A percentile compares a stretch with the other conserved stretches of the same genome.
These are phyloP conservation scores for Scaptomyza tumidula DNA, from an alignment of 2,888 invertebrate genomes.

Conservation along the genomic window DNA sequence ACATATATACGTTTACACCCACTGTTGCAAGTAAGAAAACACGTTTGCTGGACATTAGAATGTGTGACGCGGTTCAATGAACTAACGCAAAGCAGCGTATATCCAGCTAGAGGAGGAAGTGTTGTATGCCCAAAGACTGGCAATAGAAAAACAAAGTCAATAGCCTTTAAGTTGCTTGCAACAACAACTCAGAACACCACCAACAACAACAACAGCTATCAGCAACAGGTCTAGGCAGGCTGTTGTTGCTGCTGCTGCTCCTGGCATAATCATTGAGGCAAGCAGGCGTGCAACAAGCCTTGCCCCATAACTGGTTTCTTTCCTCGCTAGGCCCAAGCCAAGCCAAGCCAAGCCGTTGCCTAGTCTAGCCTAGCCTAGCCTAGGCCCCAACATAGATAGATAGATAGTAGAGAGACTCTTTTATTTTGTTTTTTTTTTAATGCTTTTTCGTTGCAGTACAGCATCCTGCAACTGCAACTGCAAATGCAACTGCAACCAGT, in stretches of 20 bases:
- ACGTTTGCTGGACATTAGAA: constrained; percentile 75
- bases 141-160: constrained; percentile 76
- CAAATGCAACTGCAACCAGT: constrained; percentile 65
- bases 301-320: constrained; percentile 74
- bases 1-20: constrained; percentile 36
- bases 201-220: constrained; percentile 26
- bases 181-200: constrained; percentile 37
- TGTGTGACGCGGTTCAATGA: constrained; percentile 66
- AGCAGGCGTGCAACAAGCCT: constrained; percentile 65
- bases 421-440: not conserved
- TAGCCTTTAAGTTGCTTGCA: constrained; percentile 63
- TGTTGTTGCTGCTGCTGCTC: constrained; percentile 66
- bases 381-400: constrained; percentile 66
- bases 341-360: constrained; percentile 23
- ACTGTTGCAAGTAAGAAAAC: constrained; percentile 64
- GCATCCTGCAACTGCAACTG: constrained; percentile 44
- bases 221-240: constrained; percentile 70
- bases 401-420: constrained; percentile 62
- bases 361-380: constrained; percentile 20
- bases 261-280: constrained; percentile 54
- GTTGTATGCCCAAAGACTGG: constrained; percentile 59
- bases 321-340: constrained; percentile 26
- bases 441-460: constrained; percentile 27
- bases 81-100: constrained; percentile 46
- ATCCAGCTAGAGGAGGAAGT: constrained; percentile 68